Evolutionary conservation across 2,113 vertebrate species (phyloP).

Genomic region (Spea bombifrons): DNA sequence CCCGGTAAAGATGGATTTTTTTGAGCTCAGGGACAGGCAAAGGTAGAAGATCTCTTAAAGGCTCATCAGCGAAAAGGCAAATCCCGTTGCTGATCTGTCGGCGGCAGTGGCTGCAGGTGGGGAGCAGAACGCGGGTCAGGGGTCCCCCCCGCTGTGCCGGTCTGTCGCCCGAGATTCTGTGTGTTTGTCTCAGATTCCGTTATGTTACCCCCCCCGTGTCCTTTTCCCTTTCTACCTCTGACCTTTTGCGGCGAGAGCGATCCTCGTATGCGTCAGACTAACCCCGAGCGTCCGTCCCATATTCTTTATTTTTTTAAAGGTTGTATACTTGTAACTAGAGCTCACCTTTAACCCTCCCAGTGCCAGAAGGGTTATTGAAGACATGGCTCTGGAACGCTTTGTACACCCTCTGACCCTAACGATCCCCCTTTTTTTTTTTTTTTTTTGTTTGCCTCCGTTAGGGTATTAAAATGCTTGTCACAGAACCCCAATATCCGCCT

Average conservation of each 20-base stretch:
- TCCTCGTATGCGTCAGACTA: neutral
- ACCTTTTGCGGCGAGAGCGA: conserved; percentile 7
- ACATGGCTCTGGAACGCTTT: too few species aligned
- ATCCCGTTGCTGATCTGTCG: neutral
- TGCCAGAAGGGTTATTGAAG: neutral
- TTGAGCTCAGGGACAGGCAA: too few species aligned
- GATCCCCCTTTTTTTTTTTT: conserved; percentile 10
- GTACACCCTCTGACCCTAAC: neutral
- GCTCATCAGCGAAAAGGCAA: neutral
- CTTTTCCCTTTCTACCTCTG: conserved; percentile 29
- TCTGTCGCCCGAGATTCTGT: neutral
- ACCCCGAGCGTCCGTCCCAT: conserved; percentile 28
- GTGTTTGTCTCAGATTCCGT: conserved; percentile 26
- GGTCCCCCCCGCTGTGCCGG: too few species aligned
- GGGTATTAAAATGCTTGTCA: conserved; percentile 2
- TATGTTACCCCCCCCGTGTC: conserved; percentile 12
- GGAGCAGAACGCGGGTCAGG: too few species aligned
- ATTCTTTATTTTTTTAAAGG: neutral
- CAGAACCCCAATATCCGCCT: conserved; percentile 1
- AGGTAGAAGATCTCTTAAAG: too few species aligned
- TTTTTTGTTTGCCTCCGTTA: neutral
- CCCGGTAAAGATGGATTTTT: too few species aligned
- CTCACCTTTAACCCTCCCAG: neutral
- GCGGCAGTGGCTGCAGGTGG: neutral
- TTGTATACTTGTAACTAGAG: conserved; percentile 26